Base-by-base conservation (phyloP, 2,888 invertebrate genomes). In the Matsumyia berberina region DNA sequence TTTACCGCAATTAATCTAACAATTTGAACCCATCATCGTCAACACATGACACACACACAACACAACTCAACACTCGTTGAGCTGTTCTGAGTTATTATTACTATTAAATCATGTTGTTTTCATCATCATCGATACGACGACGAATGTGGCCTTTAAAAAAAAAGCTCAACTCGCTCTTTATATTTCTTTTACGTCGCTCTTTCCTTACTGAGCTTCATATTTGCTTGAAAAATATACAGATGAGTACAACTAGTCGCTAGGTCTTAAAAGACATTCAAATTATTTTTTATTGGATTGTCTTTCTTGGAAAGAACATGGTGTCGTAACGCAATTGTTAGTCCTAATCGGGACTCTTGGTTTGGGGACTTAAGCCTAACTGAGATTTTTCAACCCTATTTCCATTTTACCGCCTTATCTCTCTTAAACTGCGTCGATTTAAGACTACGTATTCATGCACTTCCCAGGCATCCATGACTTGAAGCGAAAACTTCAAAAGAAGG, bases 61-160 rank as follows among this genome's bases (percentile, higher is more conserved):
- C 58, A 51, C 49, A 67, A 60, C 46, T 69, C 19, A 42, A 24
- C 17, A 44, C 24, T 29, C 24, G 24, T 24, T 24, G 29, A 42
- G 39, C 60, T 42, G 46, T 51, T 77, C 35, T 46, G 35, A 35
- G 31, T 64, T 35, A 17, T 37, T 64, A 39, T 64, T 49, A 37
- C 35, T 72, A 49, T 29, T 49, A 64, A 72, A 64, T 49, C 57
- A 72, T 72, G 51, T 31, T 70, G 39, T 57, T 53, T 31, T 53
- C 53, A 53, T 29, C 60, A 60, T 53, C 33, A 44, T 60, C 24
- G 46, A 62, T 62, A 37, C 35, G n/a, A 15, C 9, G 51, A 51
- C 37, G 11, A 49, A 29, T 51, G 19, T 24, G 35, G 17, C 35
- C 60, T 24, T 42, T n/a, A n/a, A 42, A 55, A 70, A 57, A 51